A percentile compares a stretch with the other conserved stretches of the same genome.
Evolutionary conservation across 2,888 invertebrate genomes (phyloP).

Genomic region (Prostheceraeus crozeri): DNA sequence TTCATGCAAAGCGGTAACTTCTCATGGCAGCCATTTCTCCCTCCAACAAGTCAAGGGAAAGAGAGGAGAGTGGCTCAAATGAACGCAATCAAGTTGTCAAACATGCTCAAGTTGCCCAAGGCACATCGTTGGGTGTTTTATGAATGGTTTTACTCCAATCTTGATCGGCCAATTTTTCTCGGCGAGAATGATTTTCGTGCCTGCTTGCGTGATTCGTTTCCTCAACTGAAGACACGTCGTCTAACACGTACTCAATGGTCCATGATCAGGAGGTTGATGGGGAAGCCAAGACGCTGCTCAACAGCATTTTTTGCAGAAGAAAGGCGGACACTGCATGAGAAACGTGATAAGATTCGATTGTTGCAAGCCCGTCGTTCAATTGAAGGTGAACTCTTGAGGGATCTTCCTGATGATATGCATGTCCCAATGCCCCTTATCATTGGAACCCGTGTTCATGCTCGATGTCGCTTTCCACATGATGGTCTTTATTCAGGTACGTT

Average conservation of each 20-base stretch:
- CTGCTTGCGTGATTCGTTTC: conserved; percentile 85
- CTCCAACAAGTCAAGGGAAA: too few species aligned
- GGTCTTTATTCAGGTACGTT: conserved; percentile 37
- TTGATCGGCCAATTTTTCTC: conserved; percentile 84
- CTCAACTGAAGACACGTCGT: conserved; percentile 74
- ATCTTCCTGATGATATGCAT: conserved; percentile 77
- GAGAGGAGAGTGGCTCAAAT: conserved; percentile 34
- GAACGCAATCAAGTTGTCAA: conserved; percentile 57
- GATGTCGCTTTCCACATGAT: conserved; percentile 39
- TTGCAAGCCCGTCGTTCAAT: conserved; percentile 75
- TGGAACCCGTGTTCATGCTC: conserved; percentile 71
- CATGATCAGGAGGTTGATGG: conserved; percentile 86
- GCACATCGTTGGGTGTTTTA: conserved; percentile 98
- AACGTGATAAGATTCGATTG: conserved; percentile 79
- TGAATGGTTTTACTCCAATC: conserved; percentile 98
- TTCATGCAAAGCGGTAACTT: too few species aligned
- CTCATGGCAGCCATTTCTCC: too few species aligned
- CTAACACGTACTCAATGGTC: conserved; percentile 87
- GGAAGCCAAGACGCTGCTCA: conserved; percentile 75
- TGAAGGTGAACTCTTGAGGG: conserved; percentile 65
- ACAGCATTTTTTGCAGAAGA: conserved; percentile 88
- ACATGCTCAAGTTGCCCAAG: conserved; percentile 89
- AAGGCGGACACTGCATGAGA: conserved; percentile 75
- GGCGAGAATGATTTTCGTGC: conserved; percentile 92
- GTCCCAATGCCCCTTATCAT: conserved; percentile 79